A percentile compares a stretch with the other conserved stretches of the same genome.
Evolutionary conservation across 2,888 invertebrate species (phyloP).

Genomic region (Molorchus minor): DNA sequence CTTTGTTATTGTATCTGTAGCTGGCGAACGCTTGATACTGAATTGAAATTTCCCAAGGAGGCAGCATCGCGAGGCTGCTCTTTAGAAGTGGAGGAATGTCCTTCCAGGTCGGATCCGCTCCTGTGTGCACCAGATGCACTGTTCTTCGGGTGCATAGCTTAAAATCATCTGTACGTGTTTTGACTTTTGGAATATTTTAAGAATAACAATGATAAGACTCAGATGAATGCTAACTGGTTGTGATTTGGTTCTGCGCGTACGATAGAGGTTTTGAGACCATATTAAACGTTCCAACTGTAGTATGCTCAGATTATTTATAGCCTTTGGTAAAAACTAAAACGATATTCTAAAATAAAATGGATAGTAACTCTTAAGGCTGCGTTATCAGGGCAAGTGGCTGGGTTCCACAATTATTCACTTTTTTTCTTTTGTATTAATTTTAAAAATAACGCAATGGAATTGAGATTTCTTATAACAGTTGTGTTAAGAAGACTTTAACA

Average conservation of each 20-base stretch:
- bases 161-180: background rate
- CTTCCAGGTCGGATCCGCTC: background rate
- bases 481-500: too few relatives aligned
- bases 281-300: background rate
- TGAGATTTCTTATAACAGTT: too few relatives aligned
- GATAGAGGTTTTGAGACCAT: background rate
- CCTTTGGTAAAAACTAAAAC: background rate
- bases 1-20: slow-evolving; percentile 4
- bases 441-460: too few relatives aligned
- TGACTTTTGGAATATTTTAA: background rate
- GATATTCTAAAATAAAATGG: slow-evolving; percentile 4
- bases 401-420: background rate
- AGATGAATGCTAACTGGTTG: slow-evolving; percentile 12
- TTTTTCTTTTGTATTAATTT: background rate
- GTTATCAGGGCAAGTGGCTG: background rate
- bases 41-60: slow-evolving; percentile 11
- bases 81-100: slow-evolving; percentile 22
- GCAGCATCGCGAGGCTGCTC: background rate
- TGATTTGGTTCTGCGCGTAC: slow-evolving; percentile 8
- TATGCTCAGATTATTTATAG: slow-evolving; percentile 5
- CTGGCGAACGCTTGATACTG: slow-evolving; percentile 6
- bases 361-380: slow-evolving; percentile 5
- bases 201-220: background rate
- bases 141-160: background rate
- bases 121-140: background rate